phyloP scores from a whole-genome alignment of 2,888 invertebrate species.

The Phortica magna region DNA sequence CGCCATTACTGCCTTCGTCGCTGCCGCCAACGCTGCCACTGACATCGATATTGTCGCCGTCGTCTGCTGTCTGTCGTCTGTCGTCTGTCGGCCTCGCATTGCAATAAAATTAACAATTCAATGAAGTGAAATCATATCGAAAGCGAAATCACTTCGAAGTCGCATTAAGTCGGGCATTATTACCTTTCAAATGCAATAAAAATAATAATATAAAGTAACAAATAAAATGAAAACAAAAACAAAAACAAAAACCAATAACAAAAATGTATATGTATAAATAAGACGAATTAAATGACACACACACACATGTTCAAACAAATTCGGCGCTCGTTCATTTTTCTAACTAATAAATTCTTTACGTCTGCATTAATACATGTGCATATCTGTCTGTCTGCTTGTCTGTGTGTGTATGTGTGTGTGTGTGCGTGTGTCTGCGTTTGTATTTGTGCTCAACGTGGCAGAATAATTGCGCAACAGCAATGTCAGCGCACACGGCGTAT shows the following conservation, averaged over 20 bases:
- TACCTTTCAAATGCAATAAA: slow-evolving; percentile 31
- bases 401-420: not conserved
- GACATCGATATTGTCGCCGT: slow-evolving; percentile 2
- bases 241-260: not conserved
- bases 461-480: not conserved
- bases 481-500: slow-evolving; percentile 1
- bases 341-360: not conserved
- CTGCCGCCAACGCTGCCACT: not conserved
- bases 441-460: not conserved
- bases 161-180: slow-evolving; percentile 29
- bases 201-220: slow-evolving; percentile 13
- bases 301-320: not conserved
- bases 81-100: not conserved
- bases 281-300: not conserved
- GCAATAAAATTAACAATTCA: slow-evolving; percentile 70
- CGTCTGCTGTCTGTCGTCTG: slow-evolving; percentile 7
- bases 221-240: not conserved
- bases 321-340: not conserved
- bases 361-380: not conserved
- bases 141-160: slow-evolving; percentile 56
- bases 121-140: slow-evolving; percentile 70
- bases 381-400: not conserved
- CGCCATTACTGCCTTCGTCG: not conserved
- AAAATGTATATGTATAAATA: no score
- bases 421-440: not conserved